Conservation (phyloP, 2,888 invertebrate species). For the Eretmocerus hayati region DNA sequence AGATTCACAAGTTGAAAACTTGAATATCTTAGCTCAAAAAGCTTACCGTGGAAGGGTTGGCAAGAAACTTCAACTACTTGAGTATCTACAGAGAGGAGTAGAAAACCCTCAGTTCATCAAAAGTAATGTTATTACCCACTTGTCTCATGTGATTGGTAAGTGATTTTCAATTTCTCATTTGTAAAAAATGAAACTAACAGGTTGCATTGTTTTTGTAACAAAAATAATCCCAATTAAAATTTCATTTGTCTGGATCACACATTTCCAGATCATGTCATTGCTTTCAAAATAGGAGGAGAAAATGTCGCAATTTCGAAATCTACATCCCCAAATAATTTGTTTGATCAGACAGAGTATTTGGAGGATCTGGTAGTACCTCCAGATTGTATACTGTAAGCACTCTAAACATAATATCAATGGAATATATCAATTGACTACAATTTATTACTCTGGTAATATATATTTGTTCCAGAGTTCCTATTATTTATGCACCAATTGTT, state of each 20-base stretch:
- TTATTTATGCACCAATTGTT: background rate
- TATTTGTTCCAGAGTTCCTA: constrained; percentile 4
- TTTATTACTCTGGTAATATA: no score
- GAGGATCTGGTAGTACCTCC: constrained; percentile 10
- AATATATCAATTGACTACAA: no score
- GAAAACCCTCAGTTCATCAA: constrained; percentile 6
- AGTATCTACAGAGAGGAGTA: constrained; percentile 1
- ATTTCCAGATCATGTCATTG: constrained; percentile 11
- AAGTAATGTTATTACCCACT: constrained; percentile 2
- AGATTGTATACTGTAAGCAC: constrained; percentile 7
- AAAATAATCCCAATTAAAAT: background rate
- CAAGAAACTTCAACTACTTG: background rate
- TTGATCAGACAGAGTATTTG: constrained; percentile 1
- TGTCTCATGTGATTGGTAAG: constrained; percentile 10
- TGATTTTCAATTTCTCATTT: background rate
- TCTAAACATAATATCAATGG: no score
- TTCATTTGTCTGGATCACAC: background rate
- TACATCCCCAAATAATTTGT: background rate
- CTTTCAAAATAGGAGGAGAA: constrained; percentile 1
- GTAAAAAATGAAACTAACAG: no score
- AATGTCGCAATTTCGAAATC: constrained; percentile 2
- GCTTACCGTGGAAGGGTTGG: background rate
- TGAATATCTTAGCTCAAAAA: background rate
- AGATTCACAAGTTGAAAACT: constrained; percentile 1
- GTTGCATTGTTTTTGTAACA: no score